These are phyloP conservation scores for Phalacrocorax aristotelis DNA, from an alignment of 2,113 vertebrate species.

Conservation along the genomic window DNA sequence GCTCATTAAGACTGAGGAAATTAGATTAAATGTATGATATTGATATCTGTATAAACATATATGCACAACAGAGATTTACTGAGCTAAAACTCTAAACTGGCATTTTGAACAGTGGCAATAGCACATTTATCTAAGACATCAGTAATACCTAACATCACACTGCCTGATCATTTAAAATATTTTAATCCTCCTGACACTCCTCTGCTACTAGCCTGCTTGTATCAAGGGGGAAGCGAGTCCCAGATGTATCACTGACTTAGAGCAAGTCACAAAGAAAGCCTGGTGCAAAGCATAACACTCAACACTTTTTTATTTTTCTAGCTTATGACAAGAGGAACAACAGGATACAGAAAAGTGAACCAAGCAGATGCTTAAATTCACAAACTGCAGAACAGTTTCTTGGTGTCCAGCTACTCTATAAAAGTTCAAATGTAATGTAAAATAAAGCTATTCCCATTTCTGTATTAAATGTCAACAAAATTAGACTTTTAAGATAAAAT, in stretches of 20 bases:
- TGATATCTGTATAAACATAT: neutral
- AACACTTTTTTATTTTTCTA: neutral
- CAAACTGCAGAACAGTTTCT: neutral
- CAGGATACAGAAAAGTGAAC: neutral
- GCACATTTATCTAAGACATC: neutral
- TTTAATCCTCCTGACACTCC: neutral
- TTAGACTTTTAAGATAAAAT: neutral
- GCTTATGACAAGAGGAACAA: neutral
- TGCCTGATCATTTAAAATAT: neutral
- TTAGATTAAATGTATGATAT: neutral
- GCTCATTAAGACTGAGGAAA: neutral
- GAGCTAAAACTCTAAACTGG: neutral
- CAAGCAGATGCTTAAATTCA: neutral
- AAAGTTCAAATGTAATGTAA: neutral
- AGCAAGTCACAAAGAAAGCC: neutral
- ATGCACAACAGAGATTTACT: neutral
- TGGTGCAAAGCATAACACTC: neutral
- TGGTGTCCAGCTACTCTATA: neutral
- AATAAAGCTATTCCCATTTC: neutral
- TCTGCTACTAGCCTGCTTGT: neutral
- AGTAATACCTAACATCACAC: neutral
- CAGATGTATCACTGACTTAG: neutral
- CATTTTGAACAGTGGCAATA: neutral
- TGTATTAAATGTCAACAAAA: neutral
- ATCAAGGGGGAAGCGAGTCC: neutral